Conservation (phyloP, 2,797 vertebrate species). For the Channallabes apus region DNA sequence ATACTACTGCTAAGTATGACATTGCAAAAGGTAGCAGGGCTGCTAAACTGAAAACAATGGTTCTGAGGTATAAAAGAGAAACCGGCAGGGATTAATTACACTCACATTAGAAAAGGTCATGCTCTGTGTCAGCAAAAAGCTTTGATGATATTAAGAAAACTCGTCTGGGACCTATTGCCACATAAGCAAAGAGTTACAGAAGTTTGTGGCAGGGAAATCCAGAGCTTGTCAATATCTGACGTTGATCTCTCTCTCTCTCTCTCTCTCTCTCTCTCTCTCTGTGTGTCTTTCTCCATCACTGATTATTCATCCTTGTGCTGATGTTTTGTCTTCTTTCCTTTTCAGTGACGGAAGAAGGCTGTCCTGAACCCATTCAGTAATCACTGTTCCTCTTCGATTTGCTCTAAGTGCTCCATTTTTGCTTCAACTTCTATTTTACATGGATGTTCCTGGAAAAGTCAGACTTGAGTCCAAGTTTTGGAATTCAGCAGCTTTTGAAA, state of each 20-base stretch:
- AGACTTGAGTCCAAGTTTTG: not conserved
- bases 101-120: conserved; percentile 30
- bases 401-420: not conserved
- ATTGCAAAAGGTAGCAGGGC: not conserved
- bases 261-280: not conserved
- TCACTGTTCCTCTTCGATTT: not conserved
- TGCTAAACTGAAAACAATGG: conserved; percentile 8
- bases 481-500: not conserved
- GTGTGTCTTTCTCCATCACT: not conserved
- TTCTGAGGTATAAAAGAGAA: conserved; percentile 27
- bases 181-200: not conserved
- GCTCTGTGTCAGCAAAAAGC: conserved; percentile 18
- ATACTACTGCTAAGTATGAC: not conserved
- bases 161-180: not conserved
- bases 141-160: conserved; percentile 11
- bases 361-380: not conserved
- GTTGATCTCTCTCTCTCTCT: not conserved
- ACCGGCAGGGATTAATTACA: conserved; percentile 35
- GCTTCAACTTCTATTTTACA: not conserved
- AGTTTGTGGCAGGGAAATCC: not conserved
- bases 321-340: not conserved
- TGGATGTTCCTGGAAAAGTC: not conserved
- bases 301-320: not conserved
- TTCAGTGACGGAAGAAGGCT: not conserved
- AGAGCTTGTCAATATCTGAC: not conserved